Evolutionary conservation across 2,113 vertebrate species (phyloP), one percentile per base, ranked within the genome.

Genomic region (Callithrix jacchus): DNA sequence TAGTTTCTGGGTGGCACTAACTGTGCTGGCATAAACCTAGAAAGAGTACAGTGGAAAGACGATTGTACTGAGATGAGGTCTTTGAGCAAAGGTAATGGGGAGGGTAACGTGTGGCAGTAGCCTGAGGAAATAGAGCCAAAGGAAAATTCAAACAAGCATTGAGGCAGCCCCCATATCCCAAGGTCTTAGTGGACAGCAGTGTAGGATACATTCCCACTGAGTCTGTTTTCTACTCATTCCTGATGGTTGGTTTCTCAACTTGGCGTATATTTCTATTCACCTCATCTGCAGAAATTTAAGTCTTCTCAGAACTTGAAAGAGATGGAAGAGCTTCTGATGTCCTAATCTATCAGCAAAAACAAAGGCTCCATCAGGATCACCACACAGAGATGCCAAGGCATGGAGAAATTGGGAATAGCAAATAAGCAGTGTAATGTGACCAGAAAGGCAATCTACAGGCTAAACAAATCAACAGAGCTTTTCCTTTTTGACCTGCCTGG

Each of bases 301-400:
- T 86, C 40, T 91, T 58, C 35, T 95, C n/a, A 77, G 87, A 74
- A 30, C 16, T 89, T 95, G 87, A 79, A 91, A 83, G 74, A 64
- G 35, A 76, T 40, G 9, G 49, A 84, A 74, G 32, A 76, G 42
- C 35, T 93, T 94, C 74, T 93, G 49, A 74, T 68, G 56, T 6
- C 11, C 14, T 64, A 32, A 74, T 58, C 16, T 8, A 23, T 54
- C 3, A 90, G 54, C 5, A 91, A 64, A 54, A 91, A 32, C 37
- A 84, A 61, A 84, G 35, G 2, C 47, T 90, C 54, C n/a, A 25
- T 68, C 49, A 61, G 42, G 16, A 40, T 16, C 11, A 71, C 49
- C 14, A 54, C 1, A 18, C 16, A 32, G 42, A 85, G 17, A 18
- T 81, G 12, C 49, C 42, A 23, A 47, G 18, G 35, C 13, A 42